These are phyloP conservation scores for Balaeniceps rex DNA, from an alignment of 2,113 vertebrate species.

Conservation along the genomic window DNA sequence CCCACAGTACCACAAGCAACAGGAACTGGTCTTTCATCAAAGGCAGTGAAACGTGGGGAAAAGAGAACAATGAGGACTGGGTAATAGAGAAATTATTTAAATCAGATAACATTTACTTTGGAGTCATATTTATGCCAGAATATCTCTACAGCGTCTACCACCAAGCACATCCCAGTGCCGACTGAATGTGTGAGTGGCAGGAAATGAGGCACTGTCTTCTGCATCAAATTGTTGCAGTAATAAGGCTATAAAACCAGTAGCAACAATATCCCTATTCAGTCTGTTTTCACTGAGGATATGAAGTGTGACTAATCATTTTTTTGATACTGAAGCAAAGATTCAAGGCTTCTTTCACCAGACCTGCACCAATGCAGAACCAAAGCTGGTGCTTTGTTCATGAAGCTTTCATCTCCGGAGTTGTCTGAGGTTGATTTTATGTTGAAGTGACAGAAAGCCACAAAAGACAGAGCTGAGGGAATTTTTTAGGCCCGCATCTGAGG, in stretches of 20 bases:
- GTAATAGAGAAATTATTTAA: neutral
- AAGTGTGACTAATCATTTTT: neutral
- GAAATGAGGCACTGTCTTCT: neutral
- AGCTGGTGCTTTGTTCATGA: neutral
- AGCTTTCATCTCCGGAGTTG: neutral
- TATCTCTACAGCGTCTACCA: neutral
- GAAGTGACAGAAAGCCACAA: slow-evolving; percentile 4
- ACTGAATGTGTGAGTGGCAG: neutral
- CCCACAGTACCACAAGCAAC: neutral
- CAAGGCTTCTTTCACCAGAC: neutral
- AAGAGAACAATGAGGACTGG: neutral
- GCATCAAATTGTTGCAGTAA: neutral
- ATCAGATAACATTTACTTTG: neutral
- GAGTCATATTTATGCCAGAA: neutral
- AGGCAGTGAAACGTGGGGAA: neutral
- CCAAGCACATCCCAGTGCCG: neutral
- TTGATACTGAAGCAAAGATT: neutral
- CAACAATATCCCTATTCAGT: neutral
- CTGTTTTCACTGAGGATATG: neutral
- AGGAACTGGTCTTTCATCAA: neutral
- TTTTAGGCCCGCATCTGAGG: neutral
- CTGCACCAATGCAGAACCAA: neutral
- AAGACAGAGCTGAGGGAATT: neutral
- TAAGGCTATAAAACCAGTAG: neutral
- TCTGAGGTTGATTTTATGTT: neutral